phyloP scores from a whole-genome alignment of 2,797 vertebrate species.

The Columba guinea region DNA sequence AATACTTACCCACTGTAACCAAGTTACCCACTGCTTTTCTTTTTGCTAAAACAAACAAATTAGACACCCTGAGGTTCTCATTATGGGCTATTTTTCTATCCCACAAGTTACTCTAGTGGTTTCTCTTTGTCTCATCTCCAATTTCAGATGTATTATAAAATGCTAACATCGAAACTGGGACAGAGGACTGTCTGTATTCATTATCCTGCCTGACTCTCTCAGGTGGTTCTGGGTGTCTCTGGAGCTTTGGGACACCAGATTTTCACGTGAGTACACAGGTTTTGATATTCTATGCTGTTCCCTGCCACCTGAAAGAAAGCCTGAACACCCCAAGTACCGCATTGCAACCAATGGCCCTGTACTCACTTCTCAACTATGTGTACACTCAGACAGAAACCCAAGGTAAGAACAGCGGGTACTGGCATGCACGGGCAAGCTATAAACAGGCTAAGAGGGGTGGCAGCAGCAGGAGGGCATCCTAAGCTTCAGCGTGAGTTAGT shows the following conservation, averaged over 20 bases:
- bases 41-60: background rate
- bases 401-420: background rate
- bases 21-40: background rate
- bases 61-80: background rate
- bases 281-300: background rate
- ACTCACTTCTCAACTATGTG: fast-evolving
- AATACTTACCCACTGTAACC: background rate
- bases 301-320: background rate
- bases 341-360: fast-evolving
- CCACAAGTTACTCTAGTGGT: background rate
- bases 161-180: background rate
- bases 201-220: background rate
- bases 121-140: background rate
- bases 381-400: background rate
- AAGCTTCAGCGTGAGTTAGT: background rate
- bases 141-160: background rate
- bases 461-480: background rate
- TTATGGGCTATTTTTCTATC: background rate
- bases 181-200: background rate
- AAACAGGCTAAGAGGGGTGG: background rate
- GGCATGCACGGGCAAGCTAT: background rate
- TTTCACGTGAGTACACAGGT: background rate
- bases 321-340: background rate
- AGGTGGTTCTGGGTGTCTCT: background rate
- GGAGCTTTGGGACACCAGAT: background rate